phyloP scores from a whole-genome alignment of 2,888 invertebrate species.

The Zygaena filipendulae region DNA sequence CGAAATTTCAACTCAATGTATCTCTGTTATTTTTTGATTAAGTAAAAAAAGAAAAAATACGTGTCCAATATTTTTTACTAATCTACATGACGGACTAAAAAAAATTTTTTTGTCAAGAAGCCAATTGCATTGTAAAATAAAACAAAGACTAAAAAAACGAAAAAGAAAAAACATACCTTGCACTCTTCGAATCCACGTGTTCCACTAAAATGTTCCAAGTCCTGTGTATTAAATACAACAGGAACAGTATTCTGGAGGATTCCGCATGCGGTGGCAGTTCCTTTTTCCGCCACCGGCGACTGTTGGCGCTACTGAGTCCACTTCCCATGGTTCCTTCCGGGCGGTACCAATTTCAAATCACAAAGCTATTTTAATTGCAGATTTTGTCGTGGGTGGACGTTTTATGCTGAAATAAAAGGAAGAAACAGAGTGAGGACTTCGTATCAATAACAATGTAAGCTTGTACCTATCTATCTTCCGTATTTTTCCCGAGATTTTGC shows the following conservation, averaged over 20 bases:
- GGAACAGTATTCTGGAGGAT: conserved; percentile 71
- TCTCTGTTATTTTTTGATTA: too few species aligned
- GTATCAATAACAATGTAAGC: conserved; percentile 8
- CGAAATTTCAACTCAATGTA: too few species aligned
- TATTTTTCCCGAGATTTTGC: too few species aligned
- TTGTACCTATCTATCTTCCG: too few species aligned
- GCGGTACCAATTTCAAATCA: conserved; percentile 19
- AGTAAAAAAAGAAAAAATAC: too few species aligned
- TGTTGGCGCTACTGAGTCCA: conserved; percentile 36
- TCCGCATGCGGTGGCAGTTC: conserved; percentile 51
- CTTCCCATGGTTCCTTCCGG: conserved; percentile 37
- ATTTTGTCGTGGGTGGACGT: conserved; percentile 13
- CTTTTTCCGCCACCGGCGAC: conserved; percentile 32
- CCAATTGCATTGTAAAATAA: too few species aligned
- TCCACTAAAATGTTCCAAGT: conserved; percentile 77
- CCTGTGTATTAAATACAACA: conserved; percentile 75
- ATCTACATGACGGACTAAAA: too few species aligned
- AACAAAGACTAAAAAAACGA: too few species aligned
- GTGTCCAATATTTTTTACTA: too few species aligned
- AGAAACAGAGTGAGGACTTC: too few species aligned
- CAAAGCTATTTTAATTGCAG: conserved; percentile 22
- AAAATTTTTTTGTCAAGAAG: too few species aligned
- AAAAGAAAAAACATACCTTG: conserved; percentile 44
- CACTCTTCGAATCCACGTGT: conserved; percentile 67
- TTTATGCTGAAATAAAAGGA: conserved; percentile 20